phyloP scores from a whole-genome alignment of 2,113 vertebrate species.

The Cricetomys ansorgei region DNA sequence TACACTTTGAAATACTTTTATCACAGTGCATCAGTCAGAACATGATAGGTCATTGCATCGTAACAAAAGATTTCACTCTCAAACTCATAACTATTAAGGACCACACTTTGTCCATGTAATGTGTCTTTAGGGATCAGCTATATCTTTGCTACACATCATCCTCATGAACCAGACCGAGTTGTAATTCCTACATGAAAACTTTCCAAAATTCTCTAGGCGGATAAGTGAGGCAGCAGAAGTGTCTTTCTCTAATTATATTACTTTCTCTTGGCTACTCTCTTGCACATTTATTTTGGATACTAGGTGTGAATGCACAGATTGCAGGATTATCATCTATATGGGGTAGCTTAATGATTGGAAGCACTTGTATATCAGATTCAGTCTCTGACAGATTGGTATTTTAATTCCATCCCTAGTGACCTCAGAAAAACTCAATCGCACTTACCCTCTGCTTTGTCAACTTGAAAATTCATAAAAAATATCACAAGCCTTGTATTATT shows the following conservation, averaged over 20 bases:
- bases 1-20: not conserved
- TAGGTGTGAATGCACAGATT: constrained; percentile 28
- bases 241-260: constrained; percentile 35
- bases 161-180: not conserved
- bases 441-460: not conserved
- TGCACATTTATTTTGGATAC: constrained; percentile 54
- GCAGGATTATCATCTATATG: not conserved
- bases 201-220: constrained; percentile 16
- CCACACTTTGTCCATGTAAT: rapidly evolving
- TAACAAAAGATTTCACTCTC: not conserved
- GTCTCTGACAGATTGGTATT: constrained; percentile 1
- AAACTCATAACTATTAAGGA: not conserved
- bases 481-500: not conserved
- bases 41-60: not conserved
- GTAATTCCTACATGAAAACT: not conserved
- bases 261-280: constrained; percentile 65
- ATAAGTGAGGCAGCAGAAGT: not conserved
- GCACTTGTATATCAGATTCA: not conserved
- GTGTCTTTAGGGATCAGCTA: not conserved
- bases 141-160: not conserved
- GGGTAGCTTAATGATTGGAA: constrained; percentile 11
- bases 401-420: not conserved
- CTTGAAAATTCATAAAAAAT: not conserved
- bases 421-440: not conserved
- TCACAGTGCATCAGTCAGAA: not conserved